phyloP scores from a whole-genome alignment of 2,113 vertebrate genomes.

The Saccopteryx leptura region DNA sequence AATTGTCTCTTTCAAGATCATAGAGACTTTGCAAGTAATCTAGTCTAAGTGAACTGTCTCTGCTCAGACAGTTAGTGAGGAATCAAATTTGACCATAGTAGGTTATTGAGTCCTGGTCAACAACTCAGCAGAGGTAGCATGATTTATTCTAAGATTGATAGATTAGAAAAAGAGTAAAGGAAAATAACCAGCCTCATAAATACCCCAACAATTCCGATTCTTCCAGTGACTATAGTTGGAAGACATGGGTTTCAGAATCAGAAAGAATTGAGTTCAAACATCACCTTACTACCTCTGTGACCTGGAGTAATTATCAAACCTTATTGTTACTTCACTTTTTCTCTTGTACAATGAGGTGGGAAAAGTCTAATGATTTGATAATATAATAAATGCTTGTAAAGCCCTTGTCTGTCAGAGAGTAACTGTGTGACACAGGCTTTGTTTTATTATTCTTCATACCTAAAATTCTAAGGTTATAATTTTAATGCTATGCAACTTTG shows the following conservation, averaged over 20 bases:
- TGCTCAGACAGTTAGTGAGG: not conserved
- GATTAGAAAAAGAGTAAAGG: not conserved
- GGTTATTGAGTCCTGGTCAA: not conserved
- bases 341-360: not conserved
- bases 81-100: accelerated
- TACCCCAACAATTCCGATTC: not conserved
- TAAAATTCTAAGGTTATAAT: not conserved
- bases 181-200: not conserved
- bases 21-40: not conserved
- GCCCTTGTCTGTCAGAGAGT: not conserved
- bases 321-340: not conserved
- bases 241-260: not conserved
- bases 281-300: not conserved
- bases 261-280: not conserved
- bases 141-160: not conserved
- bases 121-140: not conserved
- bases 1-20: not conserved
- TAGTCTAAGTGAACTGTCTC: not conserved
- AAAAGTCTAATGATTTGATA: not conserved
- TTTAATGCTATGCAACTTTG: not conserved
- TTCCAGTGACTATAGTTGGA: not conserved
- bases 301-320: not conserved
- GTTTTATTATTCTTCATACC: not conserved
- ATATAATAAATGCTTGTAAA: not conserved
- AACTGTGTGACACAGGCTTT: not conserved